Conservation (phyloP, 2,797 vertebrate species). For the Melanotaenia parkinsoni region DNA sequence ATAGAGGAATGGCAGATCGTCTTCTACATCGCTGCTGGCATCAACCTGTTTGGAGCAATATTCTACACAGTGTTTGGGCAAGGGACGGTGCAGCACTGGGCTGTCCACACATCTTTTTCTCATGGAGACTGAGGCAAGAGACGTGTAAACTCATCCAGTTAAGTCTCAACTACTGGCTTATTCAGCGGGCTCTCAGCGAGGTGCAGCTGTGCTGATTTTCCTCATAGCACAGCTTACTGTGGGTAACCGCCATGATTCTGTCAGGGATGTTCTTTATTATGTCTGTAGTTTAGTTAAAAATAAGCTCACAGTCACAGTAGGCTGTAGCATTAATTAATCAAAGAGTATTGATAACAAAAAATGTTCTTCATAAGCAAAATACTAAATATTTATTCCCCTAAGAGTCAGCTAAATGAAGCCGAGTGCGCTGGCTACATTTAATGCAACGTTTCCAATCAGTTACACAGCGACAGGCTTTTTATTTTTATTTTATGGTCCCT, state of each 20-base stretch:
- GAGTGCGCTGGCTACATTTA: too few relatives aligned
- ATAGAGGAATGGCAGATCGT: conserved; percentile 93
- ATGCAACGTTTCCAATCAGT: not conserved
- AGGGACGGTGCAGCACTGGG: conserved; percentile 93
- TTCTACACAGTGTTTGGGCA: conserved; percentile 90
- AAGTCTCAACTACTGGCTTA: not conserved
- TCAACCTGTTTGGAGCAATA: conserved; percentile 91
- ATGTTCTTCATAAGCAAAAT: too few relatives aligned
- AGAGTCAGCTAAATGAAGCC: too few relatives aligned
- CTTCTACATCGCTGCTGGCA: conserved; percentile 93
- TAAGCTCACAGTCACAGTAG: not conserved
- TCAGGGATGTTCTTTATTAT: conserved; percentile 10
- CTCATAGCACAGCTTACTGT: not conserved
- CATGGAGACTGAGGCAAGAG: conserved; percentile 79
- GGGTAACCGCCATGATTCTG: conserved; percentile 9
- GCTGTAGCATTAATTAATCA: not conserved
- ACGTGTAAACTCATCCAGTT: not conserved
- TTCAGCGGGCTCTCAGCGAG: not conserved
- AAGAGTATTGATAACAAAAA: not conserved
- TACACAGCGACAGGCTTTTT: not conserved
- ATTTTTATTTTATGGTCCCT: too few relatives aligned
- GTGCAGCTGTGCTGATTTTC: not conserved
- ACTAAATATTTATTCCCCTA: too few relatives aligned
- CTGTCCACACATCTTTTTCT: conserved; percentile 77
- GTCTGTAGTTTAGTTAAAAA: conserved; percentile 15